Base-by-base conservation (phyloP, 2,113 vertebrate genomes). In the Sylvietta virens region DNA sequence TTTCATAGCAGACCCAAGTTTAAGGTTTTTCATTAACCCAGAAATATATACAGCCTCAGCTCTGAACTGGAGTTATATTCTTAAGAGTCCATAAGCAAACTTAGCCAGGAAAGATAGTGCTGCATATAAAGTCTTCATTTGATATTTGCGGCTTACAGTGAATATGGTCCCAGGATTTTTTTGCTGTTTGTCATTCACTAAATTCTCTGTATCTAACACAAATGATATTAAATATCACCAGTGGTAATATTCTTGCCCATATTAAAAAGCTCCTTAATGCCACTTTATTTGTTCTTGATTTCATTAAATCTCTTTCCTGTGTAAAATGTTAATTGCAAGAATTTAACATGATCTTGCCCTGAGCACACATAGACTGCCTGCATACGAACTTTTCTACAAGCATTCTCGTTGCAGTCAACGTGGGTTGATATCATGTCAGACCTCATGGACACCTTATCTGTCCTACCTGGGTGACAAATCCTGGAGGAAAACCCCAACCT, bases 371-470 rank as follows among this genome's bases (percentile, higher is more conserved):
- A 56, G 56, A 27, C 33, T 77, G 66, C 26, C 5, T n/a, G 16
- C 1, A 3, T 4, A 47, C 30, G 69, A 71, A 9, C 37, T 20
- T 16, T 35, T 37, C 84, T 21, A 11, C 24, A 24, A 51, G 21
- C 5, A 3, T 48, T 92, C 77, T n/a, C 37, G 11, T 30, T 54
- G n/a, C 12, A 33, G 54, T 88, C 81, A 85, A 50, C 66, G 93
- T 86, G 58, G 22, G 42, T 24, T 67, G 64, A 53, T 66, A 39
- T 11, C 67, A 81, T 86, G 85, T 86, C 81, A 94, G 35, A 90
- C 60, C 64, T 88, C 74, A 83, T 61, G 77, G 91, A 39, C 1
- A 15, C n/a, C 1, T 0, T 4, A 0, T 54, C 64, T 13, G 0
- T 90, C 64, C 60, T 74, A 54, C 26, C 67, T 44, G 40, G 11